Percentiles rank a stretch among this genome's conserved stretches.
Conservation (phyloP, 2,797 vertebrate genomes). For the Myotis vivesi region DNA sequence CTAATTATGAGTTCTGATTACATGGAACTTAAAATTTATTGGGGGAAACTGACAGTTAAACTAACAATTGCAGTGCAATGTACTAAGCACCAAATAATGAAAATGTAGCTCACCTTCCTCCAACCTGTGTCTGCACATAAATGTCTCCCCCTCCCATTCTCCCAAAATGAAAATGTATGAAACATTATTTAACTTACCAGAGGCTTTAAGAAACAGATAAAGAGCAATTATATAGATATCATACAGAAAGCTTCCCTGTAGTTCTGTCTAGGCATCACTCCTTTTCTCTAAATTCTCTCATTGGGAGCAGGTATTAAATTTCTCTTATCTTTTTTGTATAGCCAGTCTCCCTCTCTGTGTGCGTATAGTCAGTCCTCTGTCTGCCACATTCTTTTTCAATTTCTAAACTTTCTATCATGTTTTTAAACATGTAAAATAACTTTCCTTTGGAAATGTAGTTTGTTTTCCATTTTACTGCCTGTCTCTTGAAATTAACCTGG, state of each 20-base stretch:
- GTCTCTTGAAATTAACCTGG: neutral
- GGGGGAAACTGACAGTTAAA: neutral
- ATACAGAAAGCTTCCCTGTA: neutral
- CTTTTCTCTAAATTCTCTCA: neutral
- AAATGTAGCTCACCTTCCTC: neutral
- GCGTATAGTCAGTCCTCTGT: neutral
- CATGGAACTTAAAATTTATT: neutral
- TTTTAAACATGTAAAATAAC: neutral
- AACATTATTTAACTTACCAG: neutral
- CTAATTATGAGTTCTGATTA: slow-evolving; percentile 10
- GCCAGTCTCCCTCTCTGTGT: neutral
- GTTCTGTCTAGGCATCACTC: neutral
- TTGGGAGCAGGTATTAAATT: neutral
- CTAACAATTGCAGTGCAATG: neutral
- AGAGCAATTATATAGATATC: fast-evolving
- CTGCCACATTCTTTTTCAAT: neutral
- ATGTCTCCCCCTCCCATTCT: fast-evolving
- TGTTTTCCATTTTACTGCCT: neutral
- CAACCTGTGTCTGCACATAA: neutral
- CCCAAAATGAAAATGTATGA: neutral
- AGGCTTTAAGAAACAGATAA: neutral
- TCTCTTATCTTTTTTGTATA: fast-evolving
- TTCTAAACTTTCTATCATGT: neutral
- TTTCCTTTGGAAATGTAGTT: neutral
- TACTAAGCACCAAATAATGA: neutral